Conservation (phyloP, 2,888 invertebrate species). For the Sarcophaga rosellei region DNA sequence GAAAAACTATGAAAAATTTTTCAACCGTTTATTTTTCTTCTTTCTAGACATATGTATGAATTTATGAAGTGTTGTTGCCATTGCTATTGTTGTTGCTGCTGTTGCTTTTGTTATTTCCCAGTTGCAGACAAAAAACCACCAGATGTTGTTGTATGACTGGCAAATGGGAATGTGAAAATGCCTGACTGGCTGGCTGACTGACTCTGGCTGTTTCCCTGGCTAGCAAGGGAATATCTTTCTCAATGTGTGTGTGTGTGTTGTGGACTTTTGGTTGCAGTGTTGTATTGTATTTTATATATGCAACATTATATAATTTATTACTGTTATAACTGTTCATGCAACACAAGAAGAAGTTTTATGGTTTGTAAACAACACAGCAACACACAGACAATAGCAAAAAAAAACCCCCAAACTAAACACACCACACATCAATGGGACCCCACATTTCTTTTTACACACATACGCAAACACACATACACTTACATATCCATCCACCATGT, state of each 20-base stretch:
- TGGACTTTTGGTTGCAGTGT: not conserved
- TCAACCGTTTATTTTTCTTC: slow-evolving; percentile 27
- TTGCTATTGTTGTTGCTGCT: not conserved
- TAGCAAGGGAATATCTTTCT: not conserved
- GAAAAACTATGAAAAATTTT: slow-evolving; percentile 31
- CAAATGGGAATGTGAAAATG: not conserved
- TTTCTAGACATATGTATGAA: not conserved
- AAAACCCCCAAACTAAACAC: not conserved
- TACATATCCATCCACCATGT: slow-evolving; percentile 19
- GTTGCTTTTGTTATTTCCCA: not conserved
- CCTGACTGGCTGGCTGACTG: not conserved
- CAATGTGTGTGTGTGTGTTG: not conserved
- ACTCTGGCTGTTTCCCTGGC: too few species aligned
- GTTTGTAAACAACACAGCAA: slow-evolving; percentile 52
- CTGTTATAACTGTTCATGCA: slow-evolving; percentile 52
- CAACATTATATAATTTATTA: slow-evolving; percentile 66
- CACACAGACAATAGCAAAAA: slow-evolving; percentile 1
- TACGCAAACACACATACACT: not conserved
- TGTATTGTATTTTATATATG: slow-evolving; percentile 38
- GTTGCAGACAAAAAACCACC: not conserved
- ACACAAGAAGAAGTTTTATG: slow-evolving; percentile 57
- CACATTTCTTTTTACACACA: too few species aligned
- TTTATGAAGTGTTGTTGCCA: not conserved
- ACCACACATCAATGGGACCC: not conserved
- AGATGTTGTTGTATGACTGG: not conserved